Evolutionary conservation across 2,888 invertebrate genomes (phyloP), one percentile per base, ranked within the genome.

Genomic region (Eupithecia pulchellata): DNA sequence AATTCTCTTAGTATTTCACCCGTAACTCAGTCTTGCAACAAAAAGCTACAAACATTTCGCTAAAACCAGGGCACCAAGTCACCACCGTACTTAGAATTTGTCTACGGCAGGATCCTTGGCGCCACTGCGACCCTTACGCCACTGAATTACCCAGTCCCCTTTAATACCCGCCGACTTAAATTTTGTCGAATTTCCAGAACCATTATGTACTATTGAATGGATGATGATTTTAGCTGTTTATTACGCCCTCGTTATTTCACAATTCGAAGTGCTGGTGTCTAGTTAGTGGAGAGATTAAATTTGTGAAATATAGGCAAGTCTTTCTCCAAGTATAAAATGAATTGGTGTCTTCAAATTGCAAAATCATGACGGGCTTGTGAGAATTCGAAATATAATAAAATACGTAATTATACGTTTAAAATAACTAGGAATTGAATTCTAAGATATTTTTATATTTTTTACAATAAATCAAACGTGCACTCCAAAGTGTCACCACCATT

Each of bases 111-210:
- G 93, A 93, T 90, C 85, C 73, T 77, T 84, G 94, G 93, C 94
- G 94, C 94, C 94, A 90, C 74, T 82, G 84, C 90, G 92, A 90
- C 93, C 93, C 94, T 93, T 92, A 92, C 91, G 89, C 72, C 91
- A 93, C 90, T 88, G 92, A 92, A 92, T 93, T 93, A 92, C 92
- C 91, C 84, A 75, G 88, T 90, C 92, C 93, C 93, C 93, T 92
- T 91, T 92, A 93, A 93, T 92, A 91, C 91, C 84, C 88, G 87
- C 87, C 88, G 89, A 92, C 90, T 94, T 92, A 94, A 94, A 94
- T 93, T 93, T 92, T 90, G 90, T 91, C 90, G 91, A 93, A 93
- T 92, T 93, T 92, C 91, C 86, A 91, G 89, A 81, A 83, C 88
- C 86, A 85, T 89, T 89, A 90, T 89, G 88, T 88, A 86, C 85